Base-by-base conservation (phyloP, 2,113 vertebrate species). In the Carassius carassius region DNA sequence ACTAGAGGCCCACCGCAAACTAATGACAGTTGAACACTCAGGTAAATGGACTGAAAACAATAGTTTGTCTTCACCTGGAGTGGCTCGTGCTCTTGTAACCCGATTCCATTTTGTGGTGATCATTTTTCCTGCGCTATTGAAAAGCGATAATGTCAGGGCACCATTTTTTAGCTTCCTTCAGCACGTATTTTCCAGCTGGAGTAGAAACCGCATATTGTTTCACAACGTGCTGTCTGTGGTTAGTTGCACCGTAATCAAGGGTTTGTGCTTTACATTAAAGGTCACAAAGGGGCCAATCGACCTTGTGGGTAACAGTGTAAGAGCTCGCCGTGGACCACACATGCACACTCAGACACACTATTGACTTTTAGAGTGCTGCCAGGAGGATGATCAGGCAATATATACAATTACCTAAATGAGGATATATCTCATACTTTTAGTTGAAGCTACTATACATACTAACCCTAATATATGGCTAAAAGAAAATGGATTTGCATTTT, bases 341-440 rank as follows among this genome's bases (percentile, higher is more conserved):
- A 88, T 90, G 90, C 87, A 89, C 88, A 90, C 84, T 90, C 90
- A 91, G 91, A 93, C 88, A 91, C 86, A 63, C 89, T 93, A 93
- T 94, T 93, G 92, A 94, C 92, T 88, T 82, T 87, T 86, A 87
- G 85, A 90, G 86, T 88, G 85, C 85, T 88, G 90, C 89, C 87
- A 84, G 62, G 65, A 25, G 82, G 72, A 76, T 69, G 83, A 35
- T 70, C 11, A 83, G 84, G 88, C 86, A 54, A 4, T 13, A 65
- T 37, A 79, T 25, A 54, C 47, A 49, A 65, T 76, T 67, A 19
- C 63, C 35, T 21, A 69, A 51, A 65, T 65, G 25, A 65, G 25
- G 62, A 14, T 60, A 60, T n/a, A 60, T 60, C 56, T 60, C 21
- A 60, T 10, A 58, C 56, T 3, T 9, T 9, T 58, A 58, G 56